Evolutionary conservation across 2,797 vertebrate genomes (phyloP), one percentile per base, ranked within the genome.

Genomic region (Cossypha polioptera): DNA sequence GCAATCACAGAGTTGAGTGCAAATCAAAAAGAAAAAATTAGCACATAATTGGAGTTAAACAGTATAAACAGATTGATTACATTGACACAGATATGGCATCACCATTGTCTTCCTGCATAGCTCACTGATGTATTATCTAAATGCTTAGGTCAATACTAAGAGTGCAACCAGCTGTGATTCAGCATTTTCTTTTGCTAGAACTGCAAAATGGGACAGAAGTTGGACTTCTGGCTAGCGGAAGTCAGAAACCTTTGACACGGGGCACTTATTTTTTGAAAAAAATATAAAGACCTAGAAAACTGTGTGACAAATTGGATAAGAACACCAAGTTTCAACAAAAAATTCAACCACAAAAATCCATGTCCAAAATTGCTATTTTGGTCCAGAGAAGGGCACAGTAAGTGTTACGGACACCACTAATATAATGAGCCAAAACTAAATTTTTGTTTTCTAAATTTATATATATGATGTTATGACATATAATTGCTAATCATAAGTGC

Each of bases 21-120:
- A 84, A 63, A 95, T 42, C 1, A 80, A 62, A 82, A 77, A 69
- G 11, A 76, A 86, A 35, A n/a, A 72, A 68, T 13, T 67, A 66
- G 40, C 28, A 86, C 8, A 5, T 24, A 77, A 71, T 4, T 40
- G 18, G 77, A 90, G 31, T 61, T n/a, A 81, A 89, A 76, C 11
- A 4, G 1, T 29, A 69, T 33, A 42, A 88, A 63, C 11, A 79
- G 47, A 73, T 4, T 63, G 31, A 48, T 58, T 40, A 48, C 25
- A 25, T 10, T 68, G 65, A 61, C n/a, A 77, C 11, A 86, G 16
- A 50, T 54, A 45, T 3, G 7, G n/a, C 21, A 86, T 57, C 45
- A 67, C n/a, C 40, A 72, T 2, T 55, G 7, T 42, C 18, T 50
- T 80, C 45, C 31, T 77, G 58, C 47, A 81, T 15, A 78, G 45